Base-by-base conservation (phyloP, 2,797 vertebrate genomes). In the Myripristis jacobus region DNA sequence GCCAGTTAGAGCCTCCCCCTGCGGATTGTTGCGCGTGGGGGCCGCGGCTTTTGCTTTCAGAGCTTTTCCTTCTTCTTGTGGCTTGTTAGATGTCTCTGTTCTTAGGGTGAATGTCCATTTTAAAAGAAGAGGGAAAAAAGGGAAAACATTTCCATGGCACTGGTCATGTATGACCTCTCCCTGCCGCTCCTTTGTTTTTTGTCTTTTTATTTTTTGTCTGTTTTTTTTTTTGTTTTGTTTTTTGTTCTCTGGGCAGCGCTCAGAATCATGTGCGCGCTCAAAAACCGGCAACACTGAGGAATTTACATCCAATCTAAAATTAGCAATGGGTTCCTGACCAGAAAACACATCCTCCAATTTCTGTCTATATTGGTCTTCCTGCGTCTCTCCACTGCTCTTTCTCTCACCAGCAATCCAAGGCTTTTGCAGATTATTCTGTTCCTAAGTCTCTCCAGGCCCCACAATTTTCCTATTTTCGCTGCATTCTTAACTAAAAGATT, bases 281-380 rank as follows among this genome's bases (percentile, higher is more conserved):
- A 88, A 91, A 85, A 80, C 70, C 80, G 79, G 87, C 83, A 90
- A 80, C 70, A 34, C 86, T 85, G 77, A 89, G 94, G 93, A 94
- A 95, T 94, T 94, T 94, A 92, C 92, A 93, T 94, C 87, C 91
- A 68, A 19, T 82, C 91, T 95, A 93, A 94, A 92, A 94, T 95
- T 95, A 94, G 92, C 90, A 63, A 91, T 74, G 91, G 92, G 90
- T 94, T 95, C 91, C 91, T 94, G 88, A 94, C 94, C 94, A 93
- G 92, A 94, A 94, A 93, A 93, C 93, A 94, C 92, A 94, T 92
- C 91, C 94, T 93, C 89, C 92, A 93, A 92, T 94, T 94, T 93
- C 81, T 87, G 89, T 88, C 93, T 95, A 94, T 93, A 94, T 93
- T 82, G 87, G 93, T 93, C 89, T 75, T 75, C 81, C 79, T 92